phyloP scores from a whole-genome alignment of 2,113 vertebrate genomes.

The Theristicus caerulescens region DNA sequence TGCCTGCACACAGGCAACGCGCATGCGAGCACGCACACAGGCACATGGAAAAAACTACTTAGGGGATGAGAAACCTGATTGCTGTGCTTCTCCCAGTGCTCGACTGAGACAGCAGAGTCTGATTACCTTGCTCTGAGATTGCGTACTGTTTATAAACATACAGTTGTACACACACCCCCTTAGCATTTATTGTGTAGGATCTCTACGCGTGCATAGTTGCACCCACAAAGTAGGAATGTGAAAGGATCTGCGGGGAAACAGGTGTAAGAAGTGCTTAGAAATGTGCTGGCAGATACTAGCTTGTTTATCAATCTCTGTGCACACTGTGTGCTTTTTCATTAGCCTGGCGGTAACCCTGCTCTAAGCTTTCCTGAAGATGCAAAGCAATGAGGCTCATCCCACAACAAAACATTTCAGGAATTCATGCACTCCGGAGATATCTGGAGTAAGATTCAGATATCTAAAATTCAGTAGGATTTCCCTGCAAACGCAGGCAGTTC shows the following conservation, averaged over 20 bases:
- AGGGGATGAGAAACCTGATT: neutral
- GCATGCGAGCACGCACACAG: neutral
- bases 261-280: neutral
- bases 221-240: neutral
- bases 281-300: neutral
- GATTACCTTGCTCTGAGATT: neutral
- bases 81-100: neutral
- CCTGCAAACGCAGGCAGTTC: neutral
- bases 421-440: neutral
- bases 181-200: neutral
- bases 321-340: neutral
- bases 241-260: neutral
- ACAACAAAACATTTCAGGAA: neutral
- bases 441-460: neutral
- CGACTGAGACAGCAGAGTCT: neutral
- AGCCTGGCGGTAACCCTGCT: neutral
- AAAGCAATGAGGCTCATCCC: neutral
- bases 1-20: neutral
- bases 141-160: neutral
- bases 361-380: slow-evolving; percentile 7
- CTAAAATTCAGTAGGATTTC: neutral
- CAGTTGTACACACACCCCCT: accelerated
- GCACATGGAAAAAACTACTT: neutral
- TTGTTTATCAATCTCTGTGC: neutral
- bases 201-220: neutral